Conservation (phyloP, 2,113 vertebrate genomes). For the Halcyon malimbica region DNA sequence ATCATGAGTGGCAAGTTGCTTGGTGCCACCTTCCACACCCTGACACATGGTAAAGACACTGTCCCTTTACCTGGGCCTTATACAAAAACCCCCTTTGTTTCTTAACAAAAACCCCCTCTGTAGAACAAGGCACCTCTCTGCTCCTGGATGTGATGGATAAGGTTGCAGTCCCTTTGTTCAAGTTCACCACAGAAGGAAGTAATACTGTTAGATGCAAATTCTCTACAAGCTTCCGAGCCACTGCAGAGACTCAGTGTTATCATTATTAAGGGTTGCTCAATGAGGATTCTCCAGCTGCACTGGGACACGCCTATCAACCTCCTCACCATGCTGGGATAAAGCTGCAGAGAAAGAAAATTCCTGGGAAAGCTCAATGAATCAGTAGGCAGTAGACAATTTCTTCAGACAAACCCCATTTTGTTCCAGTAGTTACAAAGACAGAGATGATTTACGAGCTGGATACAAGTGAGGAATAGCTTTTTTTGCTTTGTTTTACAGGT, state of each 20-base stretch:
- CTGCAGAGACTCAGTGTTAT: background rate
- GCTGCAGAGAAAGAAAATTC: background rate
- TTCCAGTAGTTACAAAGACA: background rate
- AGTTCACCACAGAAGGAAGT: background rate
- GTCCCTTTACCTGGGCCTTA: background rate
- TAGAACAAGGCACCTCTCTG: background rate
- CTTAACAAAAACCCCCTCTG: background rate
- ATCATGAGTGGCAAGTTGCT: background rate
- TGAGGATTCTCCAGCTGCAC: background rate
- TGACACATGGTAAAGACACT: background rate
- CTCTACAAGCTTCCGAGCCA: background rate
- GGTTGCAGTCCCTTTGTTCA: background rate
- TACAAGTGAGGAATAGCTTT: background rate
- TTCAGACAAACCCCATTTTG: background rate
- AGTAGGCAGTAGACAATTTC: background rate
- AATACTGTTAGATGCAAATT: background rate
- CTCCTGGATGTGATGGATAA: background rate
- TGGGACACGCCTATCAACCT: background rate
- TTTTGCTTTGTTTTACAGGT: background rate
- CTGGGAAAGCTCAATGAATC: background rate
- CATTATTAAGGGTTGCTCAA: background rate
- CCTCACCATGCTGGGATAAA: background rate
- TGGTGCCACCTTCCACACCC: background rate
- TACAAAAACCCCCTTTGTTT: background rate
- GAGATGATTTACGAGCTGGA: background rate